Evolutionary conservation across 2,113 vertebrate genomes (phyloP), one percentile per base, ranked within the genome.

Genomic region (Leptobrachium ailaonicum): DNA sequence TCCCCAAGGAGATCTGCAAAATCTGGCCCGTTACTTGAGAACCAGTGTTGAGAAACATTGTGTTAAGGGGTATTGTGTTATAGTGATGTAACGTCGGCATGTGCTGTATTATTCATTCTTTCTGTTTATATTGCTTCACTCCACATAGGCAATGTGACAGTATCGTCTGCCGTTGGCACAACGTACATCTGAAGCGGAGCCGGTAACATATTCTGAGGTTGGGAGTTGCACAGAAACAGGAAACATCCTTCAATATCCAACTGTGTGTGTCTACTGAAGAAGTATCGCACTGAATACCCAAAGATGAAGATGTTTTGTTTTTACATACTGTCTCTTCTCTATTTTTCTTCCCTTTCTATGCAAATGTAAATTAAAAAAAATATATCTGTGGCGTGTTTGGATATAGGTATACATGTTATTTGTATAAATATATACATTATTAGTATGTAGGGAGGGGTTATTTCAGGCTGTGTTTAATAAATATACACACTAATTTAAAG

Each of bases 301-400:
- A 95, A 97, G 95, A 97, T 76, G 8, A 92, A 85, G 87, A 88
- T 91, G 87, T 92, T 91, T 86, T 93, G 87, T 88, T 91, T 95
- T 94, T 92, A 88, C 88, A 85, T 88, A 87, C 83, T 85, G 60
- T 82, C 83, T 91, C 83, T 89, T 89, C 90, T 91, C 90, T 82
- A 88, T 87, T 93, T 89, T 92, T 90, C 90, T 89, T 90, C 92
- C 91, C 89, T 93, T 95, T 96, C 96, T 99, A 98, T 98, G 97
- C 97, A 98, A 96, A 84, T 98, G 96, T 97, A 97, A 91, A 96
- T 95, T 94, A 92, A 91, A 82, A 87, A 50, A 50, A 50, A 50
- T 5, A 50, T 50, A 50, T 92, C 89, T 92, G 90, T 95, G 94
- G 92, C 94, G 92, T 93, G 91, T 93, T 90, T 88, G 87, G 90